These are phyloP conservation scores for Pygoscelis adeliae DNA, from an alignment of 2,113 vertebrate species.

Conservation along the genomic window DNA sequence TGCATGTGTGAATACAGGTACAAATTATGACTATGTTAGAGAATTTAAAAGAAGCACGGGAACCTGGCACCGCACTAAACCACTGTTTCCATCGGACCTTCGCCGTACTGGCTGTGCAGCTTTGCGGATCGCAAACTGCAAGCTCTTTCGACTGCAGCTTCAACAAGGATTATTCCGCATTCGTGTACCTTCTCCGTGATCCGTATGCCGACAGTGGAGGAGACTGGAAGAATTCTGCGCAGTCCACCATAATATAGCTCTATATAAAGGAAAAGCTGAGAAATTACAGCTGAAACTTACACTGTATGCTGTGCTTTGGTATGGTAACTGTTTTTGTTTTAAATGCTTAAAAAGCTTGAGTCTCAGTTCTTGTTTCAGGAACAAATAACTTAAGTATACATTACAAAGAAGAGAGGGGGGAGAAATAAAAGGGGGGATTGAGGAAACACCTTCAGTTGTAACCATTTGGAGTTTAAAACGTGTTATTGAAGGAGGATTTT, in stretches of 20 bases:
- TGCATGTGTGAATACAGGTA: slow-evolving; percentile 72
- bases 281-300: slow-evolving; percentile 64
- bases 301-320: slow-evolving; percentile 69
- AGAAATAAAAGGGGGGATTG: not conserved
- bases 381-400: slow-evolving; percentile 56
- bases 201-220: not conserved
- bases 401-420: slow-evolving; percentile 35
- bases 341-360: slow-evolving; percentile 70
- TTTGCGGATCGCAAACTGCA: slow-evolving; percentile 94
- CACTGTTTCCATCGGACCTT: slow-evolving; percentile 88
- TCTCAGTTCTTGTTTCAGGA: slow-evolving; percentile 67
- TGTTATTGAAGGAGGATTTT: not conserved
- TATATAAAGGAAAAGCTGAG: slow-evolving; percentile 64
- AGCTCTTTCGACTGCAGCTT: slow-evolving; percentile 94
- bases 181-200: slow-evolving; percentile 80
- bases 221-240: slow-evolving; percentile 13
- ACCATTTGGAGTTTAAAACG: not conserved
- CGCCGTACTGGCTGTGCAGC: slow-evolving; percentile 89
- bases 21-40: slow-evolving; percentile 93
- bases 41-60: slow-evolving; percentile 95
- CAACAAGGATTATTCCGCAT: slow-evolving; percentile 93
- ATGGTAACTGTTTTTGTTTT: slow-evolving; percentile 69
- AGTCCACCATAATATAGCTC: slow-evolving; percentile 56
- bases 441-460: slow-evolving; percentile 23
- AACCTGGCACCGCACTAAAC: slow-evolving; percentile 93